Conservation (phyloP, 2,888 invertebrate genomes). For the Axea sp. region DNA sequence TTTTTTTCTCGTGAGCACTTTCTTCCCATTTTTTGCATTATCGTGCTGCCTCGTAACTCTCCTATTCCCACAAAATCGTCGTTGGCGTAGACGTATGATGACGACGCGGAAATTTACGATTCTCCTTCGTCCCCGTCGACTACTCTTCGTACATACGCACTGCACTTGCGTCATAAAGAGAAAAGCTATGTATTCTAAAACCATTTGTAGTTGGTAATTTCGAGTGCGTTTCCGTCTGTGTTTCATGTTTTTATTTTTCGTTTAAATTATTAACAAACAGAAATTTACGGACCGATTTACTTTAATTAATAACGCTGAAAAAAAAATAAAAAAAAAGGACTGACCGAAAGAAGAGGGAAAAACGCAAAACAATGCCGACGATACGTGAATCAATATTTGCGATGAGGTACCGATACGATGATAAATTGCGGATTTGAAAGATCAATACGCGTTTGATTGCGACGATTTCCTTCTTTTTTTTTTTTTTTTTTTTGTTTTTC, state of each 20-base stretch:
- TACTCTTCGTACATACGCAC: conserved; percentile 34
- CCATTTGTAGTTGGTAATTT: conserved; percentile 56
- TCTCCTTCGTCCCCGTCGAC: conserved; percentile 62
- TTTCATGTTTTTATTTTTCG: conserved; percentile 19
- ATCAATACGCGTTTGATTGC: conserved; percentile 27
- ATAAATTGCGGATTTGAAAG: conserved; percentile 32
- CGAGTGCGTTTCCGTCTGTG: conserved; percentile 19
- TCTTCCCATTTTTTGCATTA: conserved; percentile 52
- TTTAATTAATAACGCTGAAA: conserved; percentile 27
- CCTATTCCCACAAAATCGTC: conserved; percentile 55
- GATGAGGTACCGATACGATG: conserved; percentile 16
- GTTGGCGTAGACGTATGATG: conserved; percentile 66
- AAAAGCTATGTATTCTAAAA: conserved; percentile 56
- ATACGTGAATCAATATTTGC: conserved; percentile 42
- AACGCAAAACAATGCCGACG: conserved; percentile 16
- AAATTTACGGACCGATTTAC: conserved; percentile 33
- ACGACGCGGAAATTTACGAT: conserved; percentile 65
- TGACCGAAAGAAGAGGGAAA: background rate
- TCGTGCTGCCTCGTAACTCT: conserved; percentile 44
- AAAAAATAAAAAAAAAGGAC: background rate
- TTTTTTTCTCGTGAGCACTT: conserved; percentile 32
- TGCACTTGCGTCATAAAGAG: conserved; percentile 54
- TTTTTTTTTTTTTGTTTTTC: background rate
- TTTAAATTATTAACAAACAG: conserved; percentile 39
- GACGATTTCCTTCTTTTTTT: conserved; percentile 8